Conservation (phyloP, 2,797 vertebrate species). For the Pempheris klunzingeri region DNA sequence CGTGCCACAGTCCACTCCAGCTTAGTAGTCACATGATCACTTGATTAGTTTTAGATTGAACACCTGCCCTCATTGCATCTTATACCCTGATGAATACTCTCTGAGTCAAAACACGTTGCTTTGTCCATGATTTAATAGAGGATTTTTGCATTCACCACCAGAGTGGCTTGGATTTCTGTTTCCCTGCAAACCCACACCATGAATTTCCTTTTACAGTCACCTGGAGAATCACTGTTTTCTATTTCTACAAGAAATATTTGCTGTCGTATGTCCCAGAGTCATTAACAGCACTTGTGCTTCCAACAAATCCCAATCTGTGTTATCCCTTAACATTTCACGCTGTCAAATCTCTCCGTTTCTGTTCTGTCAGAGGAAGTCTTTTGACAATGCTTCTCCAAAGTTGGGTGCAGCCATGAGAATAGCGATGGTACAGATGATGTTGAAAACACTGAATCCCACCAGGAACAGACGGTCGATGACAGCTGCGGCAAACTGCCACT, state of each 20-base stretch:
- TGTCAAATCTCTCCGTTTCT: constrained; percentile 2
- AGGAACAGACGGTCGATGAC: constrained; percentile 89
- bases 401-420: constrained; percentile 91
- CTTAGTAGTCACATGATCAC: no score
- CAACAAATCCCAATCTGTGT: constrained; percentile 21
- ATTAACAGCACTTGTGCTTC: constrained; percentile 65
- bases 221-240: no score
- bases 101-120: no score
- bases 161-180: no score
- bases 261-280: constrained; percentile 29
- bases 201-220: no score
- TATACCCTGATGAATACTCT: no score
- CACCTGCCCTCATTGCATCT: no score
- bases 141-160: no score
- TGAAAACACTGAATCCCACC: constrained; percentile 89
- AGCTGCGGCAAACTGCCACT: constrained; percentile 90
- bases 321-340: not conserved
- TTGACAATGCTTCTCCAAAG: constrained; percentile 88
- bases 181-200: no score
- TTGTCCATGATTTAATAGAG: no score
- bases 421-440: constrained; percentile 89
- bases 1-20: constrained; percentile 3
- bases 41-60: no score
- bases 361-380: constrained; percentile 86
- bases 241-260: constrained; percentile 28